Evolutionary conservation across 2,888 invertebrate species (phyloP).

Genomic region (Elmis aenea): DNA sequence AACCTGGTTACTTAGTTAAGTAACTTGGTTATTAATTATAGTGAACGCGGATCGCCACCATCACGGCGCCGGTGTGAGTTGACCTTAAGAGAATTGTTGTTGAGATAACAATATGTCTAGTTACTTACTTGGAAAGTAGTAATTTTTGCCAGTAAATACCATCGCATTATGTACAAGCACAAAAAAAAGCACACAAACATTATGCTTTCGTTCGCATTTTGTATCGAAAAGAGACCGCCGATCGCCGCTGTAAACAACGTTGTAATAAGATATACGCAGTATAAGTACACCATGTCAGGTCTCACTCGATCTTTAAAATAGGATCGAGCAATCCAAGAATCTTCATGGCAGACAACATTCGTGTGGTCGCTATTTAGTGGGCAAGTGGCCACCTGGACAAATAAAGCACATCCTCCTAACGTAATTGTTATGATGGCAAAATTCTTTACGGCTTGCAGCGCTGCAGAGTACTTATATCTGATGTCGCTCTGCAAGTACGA

Average conservation of each 20-base stretch:
- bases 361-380: too few relatives aligned
- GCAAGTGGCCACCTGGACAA: constrained; percentile 14
- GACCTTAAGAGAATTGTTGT: too few relatives aligned
- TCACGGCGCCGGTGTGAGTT: too few relatives aligned
- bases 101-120: too few relatives aligned
- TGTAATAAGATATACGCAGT: constrained; percentile 8
- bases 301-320: constrained; percentile 3
- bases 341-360: constrained; percentile 4
- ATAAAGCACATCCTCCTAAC: background rate
- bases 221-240: constrained; percentile 4
- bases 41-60: too few relatives aligned
- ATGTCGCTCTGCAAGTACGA: constrained; percentile 13
- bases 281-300: constrained; percentile 5
- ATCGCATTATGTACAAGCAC: constrained; percentile 9
- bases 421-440: too few relatives aligned
- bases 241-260: constrained; percentile 8
- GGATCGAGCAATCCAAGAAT: constrained; percentile 11
- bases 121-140: constrained; percentile 17
- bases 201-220: constrained; percentile 2
- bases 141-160: constrained; percentile 10
- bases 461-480: constrained; percentile 6
- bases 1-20: too few relatives aligned
- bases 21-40: too few relatives aligned
- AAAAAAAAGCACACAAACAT: constrained; percentile 8
- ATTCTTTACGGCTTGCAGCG: constrained; percentile 9